Evolutionary conservation across 1,140 invertebrate genomes (phyloP).

Genomic region (Pseudobourletiella spinata): DNA sequence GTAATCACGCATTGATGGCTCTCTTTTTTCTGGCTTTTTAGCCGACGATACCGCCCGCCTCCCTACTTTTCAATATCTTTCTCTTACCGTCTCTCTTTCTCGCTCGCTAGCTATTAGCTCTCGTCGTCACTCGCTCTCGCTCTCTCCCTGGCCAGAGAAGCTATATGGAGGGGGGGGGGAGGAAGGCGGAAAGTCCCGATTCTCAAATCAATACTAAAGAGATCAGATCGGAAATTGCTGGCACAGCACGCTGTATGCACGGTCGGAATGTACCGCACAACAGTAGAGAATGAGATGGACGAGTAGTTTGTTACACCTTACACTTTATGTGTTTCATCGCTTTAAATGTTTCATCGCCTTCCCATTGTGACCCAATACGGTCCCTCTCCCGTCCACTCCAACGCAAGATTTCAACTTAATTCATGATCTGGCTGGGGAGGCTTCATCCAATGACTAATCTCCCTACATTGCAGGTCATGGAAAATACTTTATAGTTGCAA

Average conservation of each 20-base stretch:
- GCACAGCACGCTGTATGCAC: slow-evolving; percentile 1
- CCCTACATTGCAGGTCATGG: too few relatives aligned
- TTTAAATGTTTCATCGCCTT: too few relatives aligned
- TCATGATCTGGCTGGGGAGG: too few relatives aligned
- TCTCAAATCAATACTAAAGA: slow-evolving; percentile 28
- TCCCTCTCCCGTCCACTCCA: not conserved
- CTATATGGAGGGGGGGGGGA: not conserved
- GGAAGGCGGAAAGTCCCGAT: not conserved
- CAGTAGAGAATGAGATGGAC: too few relatives aligned
- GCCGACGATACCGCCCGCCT: slow-evolving; percentile 26
- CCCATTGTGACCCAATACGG: not conserved
- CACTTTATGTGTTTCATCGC: too few relatives aligned
- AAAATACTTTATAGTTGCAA: too few relatives aligned
- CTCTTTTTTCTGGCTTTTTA: slow-evolving; percentile 33
- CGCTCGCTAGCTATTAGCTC: slow-evolving; percentile 12
- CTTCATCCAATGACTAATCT: too few relatives aligned
- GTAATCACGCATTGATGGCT: slow-evolving; percentile 38
- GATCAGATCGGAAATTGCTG: slow-evolving; percentile 25
- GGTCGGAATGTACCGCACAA: too few relatives aligned
- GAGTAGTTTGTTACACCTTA: too few relatives aligned
- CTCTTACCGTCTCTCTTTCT: slow-evolving; percentile 3
- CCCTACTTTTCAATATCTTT: slow-evolving; percentile 12
- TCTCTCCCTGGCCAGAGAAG: not conserved
- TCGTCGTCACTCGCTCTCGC: not conserved
- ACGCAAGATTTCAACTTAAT: too few relatives aligned